phyloP scores from a whole-genome alignment of 2,888 invertebrate genomes.

The Noctua janthina region DNA sequence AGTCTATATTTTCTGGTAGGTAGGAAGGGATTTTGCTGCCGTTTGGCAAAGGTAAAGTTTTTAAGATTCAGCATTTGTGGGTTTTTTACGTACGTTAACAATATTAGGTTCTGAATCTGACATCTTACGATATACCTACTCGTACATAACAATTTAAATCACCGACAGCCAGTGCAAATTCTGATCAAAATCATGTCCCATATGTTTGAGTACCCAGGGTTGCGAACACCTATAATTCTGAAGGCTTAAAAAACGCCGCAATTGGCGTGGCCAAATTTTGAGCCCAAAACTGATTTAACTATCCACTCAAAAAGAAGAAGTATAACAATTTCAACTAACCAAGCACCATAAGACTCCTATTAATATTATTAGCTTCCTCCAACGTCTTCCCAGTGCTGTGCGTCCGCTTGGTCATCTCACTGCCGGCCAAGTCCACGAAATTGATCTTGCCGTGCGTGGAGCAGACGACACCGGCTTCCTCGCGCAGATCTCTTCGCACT shows the following conservation, averaged over 20 bases:
- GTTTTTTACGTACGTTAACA: neutral
- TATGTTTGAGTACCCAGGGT: neutral
- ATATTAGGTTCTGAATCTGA: no score
- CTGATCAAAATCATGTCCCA: neutral
- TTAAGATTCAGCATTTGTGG: neutral
- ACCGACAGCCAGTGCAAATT: neutral
- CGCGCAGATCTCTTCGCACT: conserved; percentile 96
- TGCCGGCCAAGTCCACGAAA: conserved; percentile 99
- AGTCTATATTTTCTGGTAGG: neutral
- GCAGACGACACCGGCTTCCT: conserved; percentile 94
- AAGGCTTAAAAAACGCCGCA: neutral
- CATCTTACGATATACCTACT: no score
- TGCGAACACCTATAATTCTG: neutral
- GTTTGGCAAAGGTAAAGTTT: neutral
- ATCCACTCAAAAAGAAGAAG: neutral
- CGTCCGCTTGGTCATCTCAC: conserved; percentile 98
- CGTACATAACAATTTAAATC: neutral
- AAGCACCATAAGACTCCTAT: conserved; percentile 98
- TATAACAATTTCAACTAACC: conserved; percentile 89
- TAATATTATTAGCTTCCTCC: conserved; percentile 98
- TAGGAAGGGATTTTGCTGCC: neutral
- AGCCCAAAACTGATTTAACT: neutral
- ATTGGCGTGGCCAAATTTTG: neutral
- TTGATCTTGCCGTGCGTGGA: conserved; percentile 98
- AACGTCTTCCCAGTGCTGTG: conserved; percentile 96